Conservation (phyloP, 2,113 vertebrate genomes). For the Orthonyx spaldingii region DNA sequence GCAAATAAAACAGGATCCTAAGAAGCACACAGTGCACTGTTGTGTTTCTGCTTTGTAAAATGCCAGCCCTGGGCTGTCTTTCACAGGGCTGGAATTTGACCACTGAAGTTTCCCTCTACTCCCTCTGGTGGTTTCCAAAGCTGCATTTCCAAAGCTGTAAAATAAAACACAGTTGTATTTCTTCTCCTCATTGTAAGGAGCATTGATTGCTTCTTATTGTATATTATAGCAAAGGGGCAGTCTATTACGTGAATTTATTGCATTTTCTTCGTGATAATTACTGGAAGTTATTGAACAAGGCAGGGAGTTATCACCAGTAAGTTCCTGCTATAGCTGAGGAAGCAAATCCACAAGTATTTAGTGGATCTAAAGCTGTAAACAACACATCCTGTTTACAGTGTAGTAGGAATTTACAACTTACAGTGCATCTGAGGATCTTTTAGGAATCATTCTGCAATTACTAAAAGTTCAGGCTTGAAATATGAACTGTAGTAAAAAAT, state of each 20-base stretch:
- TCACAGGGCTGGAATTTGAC: slow-evolving; percentile 47
- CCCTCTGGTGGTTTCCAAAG: slow-evolving; percentile 74
- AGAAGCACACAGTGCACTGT: background rate
- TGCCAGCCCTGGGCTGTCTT: slow-evolving; percentile 52
- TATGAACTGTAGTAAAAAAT: slow-evolving; percentile 19
- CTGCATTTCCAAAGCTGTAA: slow-evolving; percentile 63
- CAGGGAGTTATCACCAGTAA: slow-evolving; percentile 72
- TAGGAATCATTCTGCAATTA: slow-evolving; percentile 10
- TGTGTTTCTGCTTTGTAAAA: slow-evolving; percentile 42
- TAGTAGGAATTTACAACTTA: slow-evolving; percentile 62
- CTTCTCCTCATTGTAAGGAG: slow-evolving; percentile 76
- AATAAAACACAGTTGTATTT: slow-evolving; percentile 74
- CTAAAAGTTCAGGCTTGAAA: slow-evolving; percentile 20
- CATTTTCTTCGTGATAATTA: slow-evolving; percentile 80
- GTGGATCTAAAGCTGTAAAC: slow-evolving; percentile 72
- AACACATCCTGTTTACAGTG: slow-evolving; percentile 63
- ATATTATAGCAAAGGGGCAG: slow-evolving; percentile 77
- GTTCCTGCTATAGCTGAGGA: slow-evolving; percentile 72
- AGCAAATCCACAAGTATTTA: slow-evolving; percentile 76
- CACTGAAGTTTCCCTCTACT: slow-evolving; percentile 64
- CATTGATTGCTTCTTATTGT: slow-evolving; percentile 77
- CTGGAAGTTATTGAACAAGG: slow-evolving; percentile 81
- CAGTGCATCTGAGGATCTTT: slow-evolving; percentile 33
- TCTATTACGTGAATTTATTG: slow-evolving; percentile 79
- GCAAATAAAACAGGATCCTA: slow-evolving; percentile 33